Evolutionary conservation across 2,113 vertebrate species (phyloP), one percentile per base, ranked within the genome.

Genomic region (Struthidea cinerea): DNA sequence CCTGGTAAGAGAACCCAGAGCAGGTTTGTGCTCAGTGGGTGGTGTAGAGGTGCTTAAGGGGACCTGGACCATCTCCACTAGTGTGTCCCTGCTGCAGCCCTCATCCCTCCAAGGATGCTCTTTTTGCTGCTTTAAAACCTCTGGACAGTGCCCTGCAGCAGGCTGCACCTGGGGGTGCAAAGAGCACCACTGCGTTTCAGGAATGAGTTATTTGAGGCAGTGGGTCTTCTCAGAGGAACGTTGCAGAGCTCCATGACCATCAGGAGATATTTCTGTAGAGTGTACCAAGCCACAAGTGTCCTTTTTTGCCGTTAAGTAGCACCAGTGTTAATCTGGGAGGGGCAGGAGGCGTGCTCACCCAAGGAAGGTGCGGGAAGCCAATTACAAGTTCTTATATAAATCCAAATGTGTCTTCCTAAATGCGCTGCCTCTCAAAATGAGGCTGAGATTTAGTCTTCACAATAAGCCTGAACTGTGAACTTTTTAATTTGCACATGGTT

Each of bases 401-500:
- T 93, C 86, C 92, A 94, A 96, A 94, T 53, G 90, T 78, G 57
- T 84, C 90, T 87, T 81, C 92, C 80, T 70, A 96, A 96, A 82
- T 22, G 73, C 3, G 0, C 56, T 0, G 7, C 78, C 78, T 93
- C 86, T 91, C 73, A 71, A 92, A 93, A 77, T 63, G 93, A 90
- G 82, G 47, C 79, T 82, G 84, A 96, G 89, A 96, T 95, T 91
- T 84, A 69, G 84, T 87, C 92, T 88, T 91, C 89, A 84, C 96
- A 95, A 94, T 94, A 87, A 92, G 44, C 69, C 71, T 89, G 90
- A 96, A 92, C 94, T 92, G 87, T 90, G 96, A 96, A 97, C 90
- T 94, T 95, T 93, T 96, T 82, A 94, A 97, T 96, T 96, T 97
- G 94, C 94, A 82, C 90, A 68, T 82, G 73, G 80, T 90, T 95